These are phyloP conservation scores for Calycopis cecrops DNA, from an alignment of 1,140 invertebrate genomes.

Conservation along the genomic window DNA sequence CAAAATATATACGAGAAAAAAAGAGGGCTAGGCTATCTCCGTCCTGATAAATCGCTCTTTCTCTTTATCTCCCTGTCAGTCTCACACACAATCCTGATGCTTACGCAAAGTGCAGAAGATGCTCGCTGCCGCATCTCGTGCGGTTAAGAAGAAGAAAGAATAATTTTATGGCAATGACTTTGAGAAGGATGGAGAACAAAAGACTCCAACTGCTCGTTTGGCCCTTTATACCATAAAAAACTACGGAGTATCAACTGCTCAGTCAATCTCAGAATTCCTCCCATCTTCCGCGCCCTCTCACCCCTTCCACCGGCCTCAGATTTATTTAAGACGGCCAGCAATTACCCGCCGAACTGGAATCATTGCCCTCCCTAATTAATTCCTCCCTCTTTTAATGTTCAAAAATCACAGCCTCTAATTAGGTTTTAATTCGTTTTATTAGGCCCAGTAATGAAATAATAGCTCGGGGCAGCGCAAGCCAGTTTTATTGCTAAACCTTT, in stretches of 20 bases:
- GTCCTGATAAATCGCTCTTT: too few relatives aligned
- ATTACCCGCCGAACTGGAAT: conserved; percentile 65
- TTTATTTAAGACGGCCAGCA: conserved; percentile 50
- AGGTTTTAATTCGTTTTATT: conserved; percentile 74
- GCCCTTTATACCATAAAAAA: too few relatives aligned
- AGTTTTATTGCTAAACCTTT: conserved; percentile 51
- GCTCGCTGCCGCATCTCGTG: too few relatives aligned
- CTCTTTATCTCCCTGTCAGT: too few relatives aligned
- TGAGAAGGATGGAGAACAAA: too few relatives aligned
- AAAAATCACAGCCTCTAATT: conserved; percentile 72
- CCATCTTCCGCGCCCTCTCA: conserved; percentile 14
- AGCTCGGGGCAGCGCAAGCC: conserved; percentile 41
- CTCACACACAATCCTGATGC: too few relatives aligned
- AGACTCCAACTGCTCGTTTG: too few relatives aligned
- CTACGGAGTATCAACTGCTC: background rate
- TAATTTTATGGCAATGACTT: too few relatives aligned
- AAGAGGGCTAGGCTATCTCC: too few relatives aligned
- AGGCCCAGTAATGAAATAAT: conserved; percentile 61
- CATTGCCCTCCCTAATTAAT: conserved; percentile 71
- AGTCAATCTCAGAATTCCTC: background rate
- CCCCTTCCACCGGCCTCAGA: conserved; percentile 26
- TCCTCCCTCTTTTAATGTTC: conserved; percentile 72
- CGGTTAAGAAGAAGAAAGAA: too few relatives aligned
- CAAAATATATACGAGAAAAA: too few relatives aligned
- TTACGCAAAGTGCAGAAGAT: too few relatives aligned